Evolutionary conservation across 2,888 invertebrate species (phyloP), one percentile per base, ranked within the genome.

Genomic region (Melanargia galathea): DNA sequence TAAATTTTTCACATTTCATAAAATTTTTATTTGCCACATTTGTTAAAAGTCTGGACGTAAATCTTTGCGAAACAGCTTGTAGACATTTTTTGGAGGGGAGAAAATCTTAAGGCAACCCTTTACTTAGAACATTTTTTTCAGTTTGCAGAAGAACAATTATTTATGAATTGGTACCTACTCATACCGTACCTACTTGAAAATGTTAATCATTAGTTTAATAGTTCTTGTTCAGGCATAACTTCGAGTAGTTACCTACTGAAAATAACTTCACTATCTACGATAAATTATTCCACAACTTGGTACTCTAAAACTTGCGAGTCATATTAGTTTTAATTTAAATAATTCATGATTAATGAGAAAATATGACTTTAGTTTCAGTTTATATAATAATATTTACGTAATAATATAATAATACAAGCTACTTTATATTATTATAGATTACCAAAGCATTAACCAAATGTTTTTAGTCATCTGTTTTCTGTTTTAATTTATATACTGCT

Each of bases 61-160:
- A 46, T 46, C 20, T 8, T 45, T 20, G 45, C 11, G 45, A 7
- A 46, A 46, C 45, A 46, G 45, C 45, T 46, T 46, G 20, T 20
- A 0, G 22, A 10, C 2, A 22, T 46, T 46, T 22, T 46, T 20
- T 11, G 20, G n/a, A 30, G 10, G 8, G 45, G 10, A 46, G 22
- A 22, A 22, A 11, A 1, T 20, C 11, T 11, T 3, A 11, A 4
- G 6, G 16, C 30, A 51, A 51, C 22, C 16, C 30, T 51, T 30
- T n/a, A n/a, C n/a, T n/a, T 11, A 1, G 30, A 30, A 51, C 30
- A 33, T 30, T 51, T 30, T 16, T 30, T 51, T 51, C 16, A 51
- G 8, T 30, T 30, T 16, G 16, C 10, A 30, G 30, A 30, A 16
- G 10, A 18, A 51, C 2, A 24, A 24, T 48, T 24, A 20, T 35